A percentile compares a stretch with the other conserved stretches of the same genome.
phyloP scores from a whole-genome alignment of 2,888 invertebrate species.

The Nezara viridula region DNA sequence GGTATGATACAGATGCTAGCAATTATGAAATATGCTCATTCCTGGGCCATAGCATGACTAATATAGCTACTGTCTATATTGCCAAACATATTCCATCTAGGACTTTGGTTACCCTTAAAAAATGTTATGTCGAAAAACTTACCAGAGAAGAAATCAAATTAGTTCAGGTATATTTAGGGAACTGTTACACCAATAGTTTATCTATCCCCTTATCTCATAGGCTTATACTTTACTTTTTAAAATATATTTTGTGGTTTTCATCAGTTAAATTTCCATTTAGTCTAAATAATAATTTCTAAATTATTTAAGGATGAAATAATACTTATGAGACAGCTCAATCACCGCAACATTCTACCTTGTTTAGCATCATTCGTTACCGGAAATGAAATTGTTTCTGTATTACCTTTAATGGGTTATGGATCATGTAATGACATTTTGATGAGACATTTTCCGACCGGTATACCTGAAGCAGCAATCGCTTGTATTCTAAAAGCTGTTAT shows the following conservation, averaged over 20 bases:
- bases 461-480: slow-evolving; percentile 86
- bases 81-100: slow-evolving; percentile 78
- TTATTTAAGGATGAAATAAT: slow-evolving; percentile 82
- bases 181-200: background rate
- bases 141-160: slow-evolving; percentile 64
- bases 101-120: slow-evolving; percentile 80
- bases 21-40: slow-evolving; percentile 79
- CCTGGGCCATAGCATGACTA: slow-evolving; percentile 79
- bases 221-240: background rate
- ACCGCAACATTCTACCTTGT: slow-evolving; percentile 83
- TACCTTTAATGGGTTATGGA: slow-evolving; percentile 87
- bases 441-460: slow-evolving; percentile 80
- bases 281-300: no score
- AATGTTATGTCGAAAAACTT: slow-evolving; percentile 80
- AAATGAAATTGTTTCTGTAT: slow-evolving; percentile 83
- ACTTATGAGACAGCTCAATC: slow-evolving; percentile 82
- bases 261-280: background rate
- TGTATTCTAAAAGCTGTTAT: slow-evolving; percentile 85
- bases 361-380: slow-evolving; percentile 83
- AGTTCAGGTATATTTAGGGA: slow-evolving; percentile 61
- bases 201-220: background rate
- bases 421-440: slow-evolving; percentile 86
- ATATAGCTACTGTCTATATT: slow-evolving; percentile 79
- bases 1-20: slow-evolving; percentile 65
- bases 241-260: slow-evolving; percentile 27